Evolutionary conservation across 92 coral and sea anemone genomes (phyloP).

Genomic region (Epizoanthus scotinus): DNA sequence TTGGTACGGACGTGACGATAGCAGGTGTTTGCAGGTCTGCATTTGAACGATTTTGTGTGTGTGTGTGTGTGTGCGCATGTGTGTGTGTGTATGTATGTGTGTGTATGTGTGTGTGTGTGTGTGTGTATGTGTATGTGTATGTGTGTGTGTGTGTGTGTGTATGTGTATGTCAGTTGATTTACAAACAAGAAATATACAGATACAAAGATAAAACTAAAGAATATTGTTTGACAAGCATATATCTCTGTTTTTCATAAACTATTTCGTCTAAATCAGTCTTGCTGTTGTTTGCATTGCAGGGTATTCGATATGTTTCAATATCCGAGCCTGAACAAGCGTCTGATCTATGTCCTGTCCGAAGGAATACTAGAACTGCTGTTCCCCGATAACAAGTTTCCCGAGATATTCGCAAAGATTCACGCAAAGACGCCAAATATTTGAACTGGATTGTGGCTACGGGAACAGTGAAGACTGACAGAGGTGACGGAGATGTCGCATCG

Average conservation of each 20-base stretch:
- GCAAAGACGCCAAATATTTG: conserved; percentile 61
- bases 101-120: too few relatives aligned
- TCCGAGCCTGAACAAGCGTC: conserved; percentile 84
- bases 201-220: too few relatives aligned
- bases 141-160: too few relatives aligned
- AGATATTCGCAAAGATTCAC: conserved; percentile 89
- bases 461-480: too few relatives aligned
- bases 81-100: too few relatives aligned
- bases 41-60: too few relatives aligned
- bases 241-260: neutral
- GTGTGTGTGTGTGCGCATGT: too few relatives aligned
- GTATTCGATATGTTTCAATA: conserved; percentile 94
- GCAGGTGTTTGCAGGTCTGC: conserved; percentile 88
- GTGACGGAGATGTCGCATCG: too few relatives aligned
- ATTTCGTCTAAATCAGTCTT: neutral
- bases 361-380: conserved; percentile 93
- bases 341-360: conserved; percentile 83
- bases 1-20: conserved; percentile 94
- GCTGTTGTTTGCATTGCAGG: conserved; percentile 46
- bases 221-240: too few relatives aligned
- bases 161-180: too few relatives aligned
- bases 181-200: too few relatives aligned
- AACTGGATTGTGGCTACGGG: neutral
- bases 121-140: too few relatives aligned
- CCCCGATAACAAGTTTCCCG: conserved; percentile 93